phyloP scores from a whole-genome alignment of 2,797 vertebrate genomes.

The Carapus acus region DNA sequence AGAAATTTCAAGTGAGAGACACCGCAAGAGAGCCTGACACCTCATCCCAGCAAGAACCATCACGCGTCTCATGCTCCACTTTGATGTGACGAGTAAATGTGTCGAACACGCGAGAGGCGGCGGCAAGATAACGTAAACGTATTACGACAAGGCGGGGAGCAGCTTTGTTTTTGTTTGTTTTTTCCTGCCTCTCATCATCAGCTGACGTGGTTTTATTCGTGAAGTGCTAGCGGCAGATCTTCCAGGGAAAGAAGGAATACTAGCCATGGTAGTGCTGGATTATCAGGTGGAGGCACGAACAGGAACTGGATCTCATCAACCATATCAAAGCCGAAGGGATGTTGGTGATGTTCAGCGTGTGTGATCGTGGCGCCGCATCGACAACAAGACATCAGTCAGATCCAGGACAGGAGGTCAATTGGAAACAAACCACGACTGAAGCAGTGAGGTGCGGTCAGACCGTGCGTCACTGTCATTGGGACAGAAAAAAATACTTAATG shows the following conservation, averaged over 20 bases:
- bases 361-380: too few relatives aligned
- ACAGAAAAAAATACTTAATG: too few relatives aligned
- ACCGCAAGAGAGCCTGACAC: slow-evolving; percentile 29
- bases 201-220: too few relatives aligned
- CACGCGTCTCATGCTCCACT: slow-evolving; percentile 23
- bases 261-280: slow-evolving; percentile 4
- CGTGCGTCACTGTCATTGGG: too few relatives aligned
- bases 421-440: too few relatives aligned
- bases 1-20: slow-evolving; percentile 26
- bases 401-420: too few relatives aligned
- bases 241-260: slow-evolving; percentile 37
- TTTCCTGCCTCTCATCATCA: too few relatives aligned
- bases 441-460: too few relatives aligned
- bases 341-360: too few relatives aligned
- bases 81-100: slow-evolving; percentile 37
- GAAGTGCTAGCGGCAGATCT: slow-evolving; percentile 31
- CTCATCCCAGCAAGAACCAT: slow-evolving; percentile 26
- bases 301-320: slow-evolving; percentile 9
- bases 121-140: slow-evolving; percentile 34
- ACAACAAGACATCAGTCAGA: too few relatives aligned
- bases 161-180: too few relatives aligned
- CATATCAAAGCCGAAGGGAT: too few relatives aligned
- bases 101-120: slow-evolving; percentile 3
- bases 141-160: slow-evolving; percentile 31
- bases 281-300: slow-evolving; percentile 7